phyloP scores from a whole-genome alignment of 2,888 invertebrate species.

The Sicus ferrugineus region DNA sequence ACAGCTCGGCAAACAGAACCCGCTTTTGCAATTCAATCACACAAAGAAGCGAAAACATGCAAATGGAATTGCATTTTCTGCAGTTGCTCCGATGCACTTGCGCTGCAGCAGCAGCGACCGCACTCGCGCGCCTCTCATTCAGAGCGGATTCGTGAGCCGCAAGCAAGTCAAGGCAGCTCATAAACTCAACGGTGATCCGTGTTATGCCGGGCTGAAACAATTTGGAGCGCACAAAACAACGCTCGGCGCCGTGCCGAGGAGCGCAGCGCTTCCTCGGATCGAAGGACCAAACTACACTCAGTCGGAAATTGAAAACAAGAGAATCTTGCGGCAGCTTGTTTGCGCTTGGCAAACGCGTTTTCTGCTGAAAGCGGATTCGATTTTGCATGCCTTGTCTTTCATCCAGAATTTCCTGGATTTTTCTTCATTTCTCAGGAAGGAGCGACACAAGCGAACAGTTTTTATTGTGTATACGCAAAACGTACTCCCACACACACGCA shows the following conservation, averaged over 20 bases:
- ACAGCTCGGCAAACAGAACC: too few relatives aligned
- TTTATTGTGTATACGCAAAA: too few relatives aligned
- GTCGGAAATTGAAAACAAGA: slow-evolving; percentile 1
- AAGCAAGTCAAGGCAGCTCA: slow-evolving; percentile 24
- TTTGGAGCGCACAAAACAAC: not conserved
- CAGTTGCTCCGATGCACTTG: not conserved
- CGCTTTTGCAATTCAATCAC: too few relatives aligned
- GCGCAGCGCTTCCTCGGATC: not conserved
- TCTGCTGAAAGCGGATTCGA: not conserved
- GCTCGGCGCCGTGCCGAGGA: not conserved
- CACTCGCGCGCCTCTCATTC: slow-evolving; percentile 2
- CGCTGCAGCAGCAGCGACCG: not conserved
- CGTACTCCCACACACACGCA: not conserved
- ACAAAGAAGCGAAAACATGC: not conserved
- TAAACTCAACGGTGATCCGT: slow-evolving; percentile 26
- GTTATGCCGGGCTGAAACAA: slow-evolving; percentile 23
- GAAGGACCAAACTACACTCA: not conserved
- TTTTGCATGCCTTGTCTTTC: not conserved
- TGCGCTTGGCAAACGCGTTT: not conserved
- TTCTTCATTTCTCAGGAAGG: too few relatives aligned
- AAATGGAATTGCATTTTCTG: not conserved
- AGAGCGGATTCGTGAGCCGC: slow-evolving; percentile 6
- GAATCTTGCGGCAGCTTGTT: not conserved
- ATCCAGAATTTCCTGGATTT: too few relatives aligned
- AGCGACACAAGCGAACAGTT: too few relatives aligned